Base-by-base conservation (phyloP, 2,888 invertebrate species). In the Bruchidius siliquastri region DNA sequence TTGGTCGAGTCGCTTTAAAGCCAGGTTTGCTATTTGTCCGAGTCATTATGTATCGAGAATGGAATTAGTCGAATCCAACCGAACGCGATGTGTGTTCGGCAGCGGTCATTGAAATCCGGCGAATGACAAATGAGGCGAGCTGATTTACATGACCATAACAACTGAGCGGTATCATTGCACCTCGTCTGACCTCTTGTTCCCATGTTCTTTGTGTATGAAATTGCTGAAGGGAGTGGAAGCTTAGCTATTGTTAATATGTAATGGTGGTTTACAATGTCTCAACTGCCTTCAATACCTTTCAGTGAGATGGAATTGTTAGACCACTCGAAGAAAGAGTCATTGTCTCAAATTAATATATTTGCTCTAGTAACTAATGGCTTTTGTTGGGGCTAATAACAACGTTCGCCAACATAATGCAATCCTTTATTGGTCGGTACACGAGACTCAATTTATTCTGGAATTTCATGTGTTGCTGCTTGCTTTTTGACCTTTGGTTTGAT, bases 51-150 rank as follows among this genome's bases (percentile, higher is more conserved):
- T 74, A 73, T 72, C 75, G 70, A 13, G 49, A 4, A 49, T 13
- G 18, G 49, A 49, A 49, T 49, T 49, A 49, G 49, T 49, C 49
- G 49, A 3, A 30, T 30, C 4, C 49, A 18, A 49, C 49, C 49
- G 49, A 49, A 49, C 68, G 73, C 72, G 20, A 72, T 70, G 72
- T 74, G 70, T 49, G 74, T 79, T 75, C 76, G 77, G 76, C 77
- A n/a, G 78, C 80, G 81, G 81, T 80, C 80, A 77, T 76, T 78
- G 78, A 81, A 81, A 18, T 49, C 49, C 49, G 80, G 80, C 79
- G 79, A 82, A 82, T 82, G 81, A 81, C 81, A 78, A 80, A 81
- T 81, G 81, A 80, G 82, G 13, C 49, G 18, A 8, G 49, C 49
- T 49, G 49, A 49, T 49, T 49, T 82, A 81, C 75, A 75, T 75